Base-by-base conservation (phyloP, 2,888 invertebrate genomes). In the Apoda limacodes region DNA sequence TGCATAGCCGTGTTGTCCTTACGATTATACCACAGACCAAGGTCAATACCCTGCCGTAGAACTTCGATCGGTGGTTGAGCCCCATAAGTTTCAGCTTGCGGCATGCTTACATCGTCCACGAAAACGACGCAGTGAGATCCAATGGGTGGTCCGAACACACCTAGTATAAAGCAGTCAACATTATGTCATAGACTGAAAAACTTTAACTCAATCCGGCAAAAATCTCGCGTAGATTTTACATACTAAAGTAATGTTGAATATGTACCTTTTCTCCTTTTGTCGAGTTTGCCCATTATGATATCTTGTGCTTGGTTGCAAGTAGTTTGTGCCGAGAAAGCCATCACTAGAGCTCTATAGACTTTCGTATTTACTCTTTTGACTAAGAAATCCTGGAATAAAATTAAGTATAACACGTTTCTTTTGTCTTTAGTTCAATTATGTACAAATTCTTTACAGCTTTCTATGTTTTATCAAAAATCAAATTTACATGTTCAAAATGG, bases 21-120 rank as follows among this genome's bases (percentile, higher is more conserved):
- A 22, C 88, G 83, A 56, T 97, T 95, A 59, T 90, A 91, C 96
- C 96, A 97, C 54, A 90, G 88, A 43, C 87, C 86, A 46, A 95
- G 92, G 65, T 97, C 97, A 23, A 96, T 85, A 83, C 90, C 91
- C 71, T 95, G 95, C 12, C 97, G 82, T 13, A 98, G 66, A 22
- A 98, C 78, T 62, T 98, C 97, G 32, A 98, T 93, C 0, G 97
- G 94, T 0, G 97, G 96, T 62, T 97, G 96, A 0, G 96, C 95
- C 0, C 96, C 97, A 54, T 93, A 96, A 2, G 85, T 85, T 68
- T 95, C 94, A 31, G 91, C 88, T 48, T 91, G 80, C 0, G 97
- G 97, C 94, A 97, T 94, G 51, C 94, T 95, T n/a, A 98, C 87
- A 61, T 98, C 97, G 56, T 98, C 98, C 19, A 98, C 93, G 61